phyloP scores from a whole-genome alignment of 2,113 vertebrate genomes.

The Egretta garzetta region DNA sequence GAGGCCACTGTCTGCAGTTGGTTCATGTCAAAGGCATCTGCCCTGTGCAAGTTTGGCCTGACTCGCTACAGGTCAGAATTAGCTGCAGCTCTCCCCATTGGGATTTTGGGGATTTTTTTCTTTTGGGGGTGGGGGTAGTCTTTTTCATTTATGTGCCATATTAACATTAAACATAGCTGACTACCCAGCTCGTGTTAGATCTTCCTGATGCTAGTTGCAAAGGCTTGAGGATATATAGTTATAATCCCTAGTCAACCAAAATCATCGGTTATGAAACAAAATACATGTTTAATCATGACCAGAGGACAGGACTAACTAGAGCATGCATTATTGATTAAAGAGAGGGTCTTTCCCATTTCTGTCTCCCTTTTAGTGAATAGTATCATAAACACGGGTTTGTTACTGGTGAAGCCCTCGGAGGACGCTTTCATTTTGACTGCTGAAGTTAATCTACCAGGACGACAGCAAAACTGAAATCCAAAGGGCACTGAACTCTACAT shows the following conservation, averaged over 20 bases:
- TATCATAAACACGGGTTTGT: conserved; percentile 60
- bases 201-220: conserved; percentile 30
- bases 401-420: conserved; percentile 49
- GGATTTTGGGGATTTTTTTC: background rate
- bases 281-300: conserved; percentile 75
- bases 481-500: conserved; percentile 38
- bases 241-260: conserved; percentile 68
- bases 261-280: conserved; percentile 73
- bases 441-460: conserved; percentile 16
- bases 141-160: background rate
- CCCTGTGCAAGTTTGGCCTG: background rate
- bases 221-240: conserved; percentile 63
- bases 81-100: background rate
- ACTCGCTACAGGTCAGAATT: background rate
- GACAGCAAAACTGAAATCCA: conserved; percentile 38
- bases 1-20: background rate
- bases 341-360: conserved; percentile 48
- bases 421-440: conserved; percentile 49
- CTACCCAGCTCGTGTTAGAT: conserved; percentile 51
- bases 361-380: conserved; percentile 57
- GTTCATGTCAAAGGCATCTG: background rate
- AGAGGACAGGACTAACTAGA: conserved; percentile 71
- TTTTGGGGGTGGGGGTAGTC: background rate
- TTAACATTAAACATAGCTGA: conserved; percentile 47
- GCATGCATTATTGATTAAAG: conserved; percentile 75